phyloP scores from a whole-genome alignment of 2,888 invertebrate genomes.

The Endotricha flammealis region DNA sequence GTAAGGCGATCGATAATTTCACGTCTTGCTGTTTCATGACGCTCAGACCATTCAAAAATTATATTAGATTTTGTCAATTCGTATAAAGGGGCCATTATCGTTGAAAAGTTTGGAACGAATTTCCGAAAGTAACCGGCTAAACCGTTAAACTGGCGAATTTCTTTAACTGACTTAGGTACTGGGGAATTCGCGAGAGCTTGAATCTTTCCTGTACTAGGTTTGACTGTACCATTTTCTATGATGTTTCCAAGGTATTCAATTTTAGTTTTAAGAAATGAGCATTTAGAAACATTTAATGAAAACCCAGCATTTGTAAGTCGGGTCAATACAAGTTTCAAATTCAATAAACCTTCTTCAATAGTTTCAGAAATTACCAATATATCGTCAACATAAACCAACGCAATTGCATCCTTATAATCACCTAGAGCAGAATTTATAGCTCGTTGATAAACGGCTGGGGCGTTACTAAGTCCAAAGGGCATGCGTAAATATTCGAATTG shows the following conservation, averaged over 20 bases:
- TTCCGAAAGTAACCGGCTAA: slow-evolving; percentile 18
- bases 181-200: slow-evolving; percentile 18
- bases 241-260: slow-evolving; percentile 23
- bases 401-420: slow-evolving; percentile 14
- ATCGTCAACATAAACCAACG: slow-evolving; percentile 21
- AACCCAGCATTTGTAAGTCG: slow-evolving; percentile 20
- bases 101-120: slow-evolving; percentile 13
- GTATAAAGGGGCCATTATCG: slow-evolving; percentile 7
- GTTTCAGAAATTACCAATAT: slow-evolving; percentile 15
- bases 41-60: neutral
- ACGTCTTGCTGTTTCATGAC: slow-evolving; percentile 8
- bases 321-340: slow-evolving; percentile 14
- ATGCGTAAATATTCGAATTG: slow-evolving; percentile 22
- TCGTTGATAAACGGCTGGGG: slow-evolving; percentile 20
- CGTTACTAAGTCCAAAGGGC: slow-evolving; percentile 25
- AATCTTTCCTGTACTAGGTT: slow-evolving; percentile 22
- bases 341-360: slow-evolving; percentile 15
- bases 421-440: slow-evolving; percentile 18
- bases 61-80: slow-evolving; percentile 8
- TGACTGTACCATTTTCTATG: slow-evolving; percentile 17
- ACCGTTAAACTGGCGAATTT: slow-evolving; percentile 21
- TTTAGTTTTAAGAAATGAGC: slow-evolving; percentile 20
- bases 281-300: slow-evolving; percentile 22
- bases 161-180: slow-evolving; percentile 15
- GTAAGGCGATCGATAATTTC: slow-evolving; percentile 17